Evolutionary conservation across 1,140 invertebrate species (phyloP), one percentile per base, ranked within the genome.

Genomic region (Calycopis cecrops): DNA sequence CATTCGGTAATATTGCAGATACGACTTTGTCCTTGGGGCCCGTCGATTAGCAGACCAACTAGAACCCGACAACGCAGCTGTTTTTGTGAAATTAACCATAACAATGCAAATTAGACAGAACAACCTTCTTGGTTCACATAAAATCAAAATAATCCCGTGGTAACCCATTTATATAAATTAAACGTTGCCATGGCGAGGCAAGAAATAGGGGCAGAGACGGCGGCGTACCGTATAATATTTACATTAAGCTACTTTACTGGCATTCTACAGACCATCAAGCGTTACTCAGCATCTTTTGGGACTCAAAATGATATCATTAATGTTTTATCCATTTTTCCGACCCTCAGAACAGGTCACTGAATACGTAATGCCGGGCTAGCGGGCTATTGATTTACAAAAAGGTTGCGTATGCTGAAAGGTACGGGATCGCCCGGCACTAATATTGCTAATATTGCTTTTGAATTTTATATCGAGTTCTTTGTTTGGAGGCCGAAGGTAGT

Each of bases 231-330:
- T 75, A 84, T 84, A 81, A 80, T 81, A 79, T 81, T 77, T 72
- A 40, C 77, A 81, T 81, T 84, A 84, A 63, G 63, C 62, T 57
- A 67, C 68, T 73, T 74, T 68, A 76, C 60, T 72, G 62, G 62
- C 68, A 63, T 74, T 74, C 73, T 71, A 79, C 79, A 66, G 79
- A 60, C 75, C 64, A 79, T 81, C 70, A 76, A 62, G 55, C 56
- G 68, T 71, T 66, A 65, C 72, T 76, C 69, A 73, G 70, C 76
- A 73, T 76, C 71, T 81, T 76, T 71, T 65, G 61, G 69, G 69
- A 66, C 65, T 69, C 58, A 50, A 65, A 80, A 81, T 76, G 77
- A 74, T 69, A 59, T 71, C 69, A 69, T 78, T 84, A 81, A 78
- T 79, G 75, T 78, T 74, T 69, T 60, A 71, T 70, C 73, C 73